These are phyloP conservation scores for Melanerpes formicivorus DNA, from an alignment of 2,113 vertebrate genomes.

Conservation along the genomic window DNA sequence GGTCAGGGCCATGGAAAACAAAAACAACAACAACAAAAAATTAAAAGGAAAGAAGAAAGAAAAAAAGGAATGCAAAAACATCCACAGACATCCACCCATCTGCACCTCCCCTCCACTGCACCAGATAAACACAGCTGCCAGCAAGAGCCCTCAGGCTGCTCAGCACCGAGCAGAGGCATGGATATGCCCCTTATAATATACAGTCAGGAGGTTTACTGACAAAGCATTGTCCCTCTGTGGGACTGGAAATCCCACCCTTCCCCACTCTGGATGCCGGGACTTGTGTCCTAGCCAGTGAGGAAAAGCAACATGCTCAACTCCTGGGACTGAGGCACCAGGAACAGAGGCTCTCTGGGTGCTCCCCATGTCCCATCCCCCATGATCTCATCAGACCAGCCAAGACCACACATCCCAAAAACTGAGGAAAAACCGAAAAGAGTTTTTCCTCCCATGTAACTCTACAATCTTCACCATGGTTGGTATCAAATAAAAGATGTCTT, in stretches of 20 bases:
- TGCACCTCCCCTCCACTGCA: not conserved
- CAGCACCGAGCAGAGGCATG: fast-evolving
- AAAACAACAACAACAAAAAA: not conserved
- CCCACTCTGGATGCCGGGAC: not conserved
- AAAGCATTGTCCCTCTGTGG: fast-evolving
- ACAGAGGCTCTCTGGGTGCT: not conserved
- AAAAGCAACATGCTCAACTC: not conserved
- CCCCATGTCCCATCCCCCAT: not conserved
- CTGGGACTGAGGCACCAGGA: fast-evolving
- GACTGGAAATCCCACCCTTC: not conserved
- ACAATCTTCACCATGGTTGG: not conserved
- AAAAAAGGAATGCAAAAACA: not conserved
- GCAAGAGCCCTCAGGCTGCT: not conserved
- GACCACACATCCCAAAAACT: not conserved
- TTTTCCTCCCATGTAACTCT: not conserved
- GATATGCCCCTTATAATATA: not conserved
- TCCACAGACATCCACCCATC: not conserved
- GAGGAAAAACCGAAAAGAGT: not conserved
- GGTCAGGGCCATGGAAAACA: not conserved
- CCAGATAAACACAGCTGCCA: not conserved
- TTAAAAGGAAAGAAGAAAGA: not conserved
- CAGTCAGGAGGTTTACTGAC: not conserved
- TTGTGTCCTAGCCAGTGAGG: not conserved
- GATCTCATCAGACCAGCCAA: not conserved
- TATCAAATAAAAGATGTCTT: not conserved